Conservation (phyloP, 2,888 invertebrate genomes). For the Crioceris asparagi region DNA sequence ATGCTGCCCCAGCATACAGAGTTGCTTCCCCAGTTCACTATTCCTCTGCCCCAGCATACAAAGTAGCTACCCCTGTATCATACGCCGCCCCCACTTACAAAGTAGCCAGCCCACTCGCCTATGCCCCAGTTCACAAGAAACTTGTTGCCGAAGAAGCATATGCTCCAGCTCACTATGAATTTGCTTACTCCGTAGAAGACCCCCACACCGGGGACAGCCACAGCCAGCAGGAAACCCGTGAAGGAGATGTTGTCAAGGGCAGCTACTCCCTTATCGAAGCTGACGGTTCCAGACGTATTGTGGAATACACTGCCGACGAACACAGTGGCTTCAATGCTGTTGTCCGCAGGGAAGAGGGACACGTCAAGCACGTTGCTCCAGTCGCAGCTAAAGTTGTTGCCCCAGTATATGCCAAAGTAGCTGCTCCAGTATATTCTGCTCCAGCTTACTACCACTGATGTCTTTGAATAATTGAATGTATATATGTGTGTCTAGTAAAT, state of each 20-base stretch:
- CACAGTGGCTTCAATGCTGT: conserved; percentile 45
- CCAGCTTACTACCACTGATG: no score
- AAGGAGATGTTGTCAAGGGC: conserved; percentile 42
- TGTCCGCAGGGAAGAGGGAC: conserved; percentile 37
- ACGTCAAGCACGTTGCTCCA: conserved; percentile 25
- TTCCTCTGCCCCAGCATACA: background rate
- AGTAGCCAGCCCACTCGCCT: conserved; percentile 16
- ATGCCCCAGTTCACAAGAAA: conserved; percentile 15
- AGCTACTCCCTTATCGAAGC: conserved; percentile 42
- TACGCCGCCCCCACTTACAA: conserved; percentile 30
- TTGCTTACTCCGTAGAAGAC: conserved; percentile 16
- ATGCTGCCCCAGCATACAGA: no score
- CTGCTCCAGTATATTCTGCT: no score
- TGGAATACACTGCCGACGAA: conserved; percentile 43
- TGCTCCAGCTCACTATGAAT: conserved; percentile 15
- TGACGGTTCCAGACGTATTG: conserved; percentile 42
- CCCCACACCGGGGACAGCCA: conserved; percentile 41
- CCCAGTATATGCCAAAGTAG: no score
- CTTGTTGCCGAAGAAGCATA: conserved; percentile 18
- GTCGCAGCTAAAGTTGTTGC: conserved; percentile 18
- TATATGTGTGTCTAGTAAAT: no score
- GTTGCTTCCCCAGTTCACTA: no score
- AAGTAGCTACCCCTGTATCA: conserved; percentile 22
- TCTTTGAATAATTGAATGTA: no score
- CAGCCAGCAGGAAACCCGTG: conserved; percentile 40